These are phyloP conservation scores for Drosophila micromelanica DNA, from an alignment of 1,140 invertebrate genomes.

Conservation along the genomic window DNA sequence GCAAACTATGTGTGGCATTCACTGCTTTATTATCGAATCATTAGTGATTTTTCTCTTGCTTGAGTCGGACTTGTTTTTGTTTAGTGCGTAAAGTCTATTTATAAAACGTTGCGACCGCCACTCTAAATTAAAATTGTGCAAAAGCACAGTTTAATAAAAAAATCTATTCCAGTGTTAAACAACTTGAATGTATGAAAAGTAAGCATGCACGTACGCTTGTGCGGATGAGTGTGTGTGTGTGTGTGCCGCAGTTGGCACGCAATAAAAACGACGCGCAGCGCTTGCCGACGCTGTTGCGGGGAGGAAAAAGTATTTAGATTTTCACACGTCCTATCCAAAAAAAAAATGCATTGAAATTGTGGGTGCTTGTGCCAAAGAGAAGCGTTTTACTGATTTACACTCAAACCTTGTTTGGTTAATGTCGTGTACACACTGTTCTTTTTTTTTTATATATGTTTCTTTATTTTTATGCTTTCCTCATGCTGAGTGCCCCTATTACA, in stretches of 20 bases:
- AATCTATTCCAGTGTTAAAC: conserved; percentile 20
- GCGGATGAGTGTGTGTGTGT: conserved; percentile 15
- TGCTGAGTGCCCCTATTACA: conserved; percentile 9
- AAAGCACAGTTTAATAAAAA: conserved; percentile 34
- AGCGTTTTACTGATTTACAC: conserved; percentile 60
- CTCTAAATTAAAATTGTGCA: conserved; percentile 36
- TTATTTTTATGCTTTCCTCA: no score
- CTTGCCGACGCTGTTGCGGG: conserved; percentile 57
- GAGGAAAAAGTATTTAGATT: conserved; percentile 73
- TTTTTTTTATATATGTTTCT: conserved; percentile 7
- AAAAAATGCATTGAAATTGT: neutral
- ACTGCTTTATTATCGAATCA: conserved; percentile 15
- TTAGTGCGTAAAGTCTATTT: conserved; percentile 47
- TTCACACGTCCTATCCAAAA: no score
- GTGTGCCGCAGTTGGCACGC: conserved; percentile 26
- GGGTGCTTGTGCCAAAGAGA: conserved; percentile 23
- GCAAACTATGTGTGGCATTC: no score
- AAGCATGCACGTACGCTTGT: conserved; percentile 30
- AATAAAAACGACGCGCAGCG: conserved; percentile 17
- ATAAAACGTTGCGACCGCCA: conserved; percentile 41
- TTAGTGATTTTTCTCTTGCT: conserved; percentile 43
- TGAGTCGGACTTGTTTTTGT: conserved; percentile 40
- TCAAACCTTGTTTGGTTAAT: conserved; percentile 27
- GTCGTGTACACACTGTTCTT: conserved; percentile 18
- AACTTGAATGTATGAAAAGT: conserved; percentile 59